Conservation (phyloP, 1,140 invertebrate species). For the Drosophila sechellia region DNA sequence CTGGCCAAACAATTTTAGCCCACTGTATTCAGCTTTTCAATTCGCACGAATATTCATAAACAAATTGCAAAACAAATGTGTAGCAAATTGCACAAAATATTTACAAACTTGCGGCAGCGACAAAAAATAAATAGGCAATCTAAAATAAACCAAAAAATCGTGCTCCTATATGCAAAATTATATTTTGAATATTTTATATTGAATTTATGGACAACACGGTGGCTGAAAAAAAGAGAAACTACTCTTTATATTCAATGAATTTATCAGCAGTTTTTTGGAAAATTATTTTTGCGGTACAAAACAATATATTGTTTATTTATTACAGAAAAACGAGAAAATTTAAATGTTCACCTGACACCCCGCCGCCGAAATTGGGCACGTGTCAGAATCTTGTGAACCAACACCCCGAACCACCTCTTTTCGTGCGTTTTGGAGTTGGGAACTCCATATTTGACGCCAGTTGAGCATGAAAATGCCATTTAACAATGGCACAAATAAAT, state of each 20-base stretch:
- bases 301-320: conserved; percentile 40
- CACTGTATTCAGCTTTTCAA: conserved; percentile 12
- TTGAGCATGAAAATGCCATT: conserved; percentile 82
- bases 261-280: conserved; percentile 38
- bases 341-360: conserved; percentile 35
- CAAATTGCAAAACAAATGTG: conserved; percentile 41
- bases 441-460: conserved; percentile 78
- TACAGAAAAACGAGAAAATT: conserved; percentile 39
- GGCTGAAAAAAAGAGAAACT: conserved; percentile 17
- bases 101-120: conserved; percentile 38
- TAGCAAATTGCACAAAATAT: conserved; percentile 56
- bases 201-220: conserved; percentile 25
- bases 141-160: conserved; percentile 24
- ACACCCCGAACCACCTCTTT: conserved; percentile 5
- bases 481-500: conserved; percentile 78
- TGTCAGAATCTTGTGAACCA: conserved; percentile 64
- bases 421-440: conserved; percentile 8
- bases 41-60: conserved; percentile 21
- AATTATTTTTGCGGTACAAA: conserved; percentile 47
- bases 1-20: no score
- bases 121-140: conserved; percentile 14
- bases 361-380: conserved; percentile 40
- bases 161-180: conserved; percentile 37
- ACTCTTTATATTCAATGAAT: conserved; percentile 32
- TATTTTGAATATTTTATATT: conserved; percentile 63